Conservation (phyloP, 2,113 vertebrate species). For the Glaucomys volans region DNA sequence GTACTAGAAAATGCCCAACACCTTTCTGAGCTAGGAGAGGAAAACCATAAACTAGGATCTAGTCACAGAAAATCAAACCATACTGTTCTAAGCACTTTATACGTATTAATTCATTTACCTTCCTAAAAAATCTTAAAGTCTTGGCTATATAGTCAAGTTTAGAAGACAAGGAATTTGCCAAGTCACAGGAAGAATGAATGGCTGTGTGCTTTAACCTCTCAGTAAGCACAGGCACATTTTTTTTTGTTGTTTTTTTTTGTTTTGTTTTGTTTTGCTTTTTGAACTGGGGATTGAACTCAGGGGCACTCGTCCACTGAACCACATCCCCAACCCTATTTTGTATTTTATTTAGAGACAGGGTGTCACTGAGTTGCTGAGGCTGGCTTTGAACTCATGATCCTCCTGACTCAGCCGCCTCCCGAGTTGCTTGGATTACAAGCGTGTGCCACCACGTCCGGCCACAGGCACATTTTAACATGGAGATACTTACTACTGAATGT, state of each 20-base stretch:
- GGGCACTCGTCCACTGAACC: too few relatives aligned
- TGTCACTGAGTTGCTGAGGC: too few relatives aligned
- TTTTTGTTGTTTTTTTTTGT: too few relatives aligned
- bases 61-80: not conserved
- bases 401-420: too few relatives aligned
- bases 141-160: accelerated
- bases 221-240: too few relatives aligned
- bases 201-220: not conserved
- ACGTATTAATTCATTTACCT: not conserved
- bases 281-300: too few relatives aligned
- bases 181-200: not conserved
- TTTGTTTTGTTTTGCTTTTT: too few relatives aligned
- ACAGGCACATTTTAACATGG: not conserved
- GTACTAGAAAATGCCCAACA: not conserved
- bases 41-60: not conserved
- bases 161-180: not conserved
- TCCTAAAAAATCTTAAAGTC: not conserved
- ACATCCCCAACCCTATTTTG: too few relatives aligned
- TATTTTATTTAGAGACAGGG: too few relatives aligned
- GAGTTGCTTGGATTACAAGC: too few relatives aligned
- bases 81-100: not conserved
- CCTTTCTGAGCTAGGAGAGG: not conserved
- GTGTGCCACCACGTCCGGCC: too few relatives aligned
- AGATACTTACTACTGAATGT: slow-evolving; percentile 98
- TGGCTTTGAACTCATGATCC: too few relatives aligned